Base-by-base conservation (phyloP, 2,113 vertebrate species). In the Orycteropus afer region DNA sequence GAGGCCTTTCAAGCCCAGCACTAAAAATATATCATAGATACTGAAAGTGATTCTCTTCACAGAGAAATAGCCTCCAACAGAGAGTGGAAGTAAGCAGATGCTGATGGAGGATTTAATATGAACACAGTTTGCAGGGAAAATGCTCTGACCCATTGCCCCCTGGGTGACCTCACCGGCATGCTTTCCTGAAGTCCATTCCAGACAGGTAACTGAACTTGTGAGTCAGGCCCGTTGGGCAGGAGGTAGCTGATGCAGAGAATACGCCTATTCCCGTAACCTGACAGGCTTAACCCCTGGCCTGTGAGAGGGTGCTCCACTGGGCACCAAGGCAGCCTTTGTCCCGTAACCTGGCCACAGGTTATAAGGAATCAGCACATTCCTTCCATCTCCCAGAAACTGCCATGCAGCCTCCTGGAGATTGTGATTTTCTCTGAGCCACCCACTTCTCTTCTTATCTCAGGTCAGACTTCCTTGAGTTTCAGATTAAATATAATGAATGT, bases 131-230 rank as follows among this genome's bases (percentile, higher is more conserved):
- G 42, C 45, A 71, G 83, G n/a, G 78, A 90, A 88, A 25, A 27
- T 81, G 61, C 42, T 80, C 74, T n/a, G 57, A 63, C 23, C 47
- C 83, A 3, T 18, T 80, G 86, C 4, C 86, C 80, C 40, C 47
- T 10, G 61, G 27, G n/a, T 96, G 91, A 96, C 77, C 82, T 92
- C 80, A 93, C 40, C 12, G 22, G 7, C 27, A 79, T 53, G 67
- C 34, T 76, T 65, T 59, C 51, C 40, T 7, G 2, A 12, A 47
- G 57, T 57, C 77, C 42, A 61, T 94, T 96, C 95, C 88, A 96
- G 93, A 92, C 90, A 95, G 95, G 95, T 97, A 90, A 96, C 45
- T 51, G 37, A 40, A 67, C 29, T 37, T 71, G 74, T 96, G 95
- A 97, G 95, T 96, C 96, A 96, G 67, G n/a, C 47, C 78, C 59